A percentile compares a stretch with the other conserved stretches of the same genome.
phyloP scores from a whole-genome alignment of 2,888 invertebrate genomes.

The Busseola fusca region DNA sequence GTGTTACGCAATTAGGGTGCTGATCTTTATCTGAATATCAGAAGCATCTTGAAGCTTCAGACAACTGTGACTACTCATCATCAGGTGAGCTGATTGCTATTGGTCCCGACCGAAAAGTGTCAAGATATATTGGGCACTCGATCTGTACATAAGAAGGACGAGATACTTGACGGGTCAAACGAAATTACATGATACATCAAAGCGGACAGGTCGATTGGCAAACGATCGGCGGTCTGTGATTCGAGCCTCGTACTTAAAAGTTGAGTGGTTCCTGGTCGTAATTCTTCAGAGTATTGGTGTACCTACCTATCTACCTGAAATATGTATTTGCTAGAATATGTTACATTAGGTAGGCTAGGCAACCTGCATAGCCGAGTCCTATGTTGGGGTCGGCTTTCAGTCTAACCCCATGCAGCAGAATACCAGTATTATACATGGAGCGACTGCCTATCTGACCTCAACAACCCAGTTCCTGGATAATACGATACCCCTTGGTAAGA shows the following conservation, averaged over 20 bases:
- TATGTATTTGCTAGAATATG: no score
- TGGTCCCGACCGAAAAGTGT: not conserved
- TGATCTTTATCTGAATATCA: no score
- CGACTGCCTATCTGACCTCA: no score
- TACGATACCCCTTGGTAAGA: no score
- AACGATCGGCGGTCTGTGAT: not conserved
- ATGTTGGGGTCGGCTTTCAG: no score
- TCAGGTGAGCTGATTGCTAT: not conserved
- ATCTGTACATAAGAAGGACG: conserved; percentile 21
- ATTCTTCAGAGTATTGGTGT: not conserved
- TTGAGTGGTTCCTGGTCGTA: not conserved
- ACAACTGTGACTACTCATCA: not conserved
- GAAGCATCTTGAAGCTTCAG: not conserved
- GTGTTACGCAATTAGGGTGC: no score
- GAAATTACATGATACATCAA: conserved; percentile 40
- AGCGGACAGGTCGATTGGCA: conserved; percentile 9
- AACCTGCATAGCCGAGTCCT: no score
- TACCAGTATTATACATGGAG: no score
- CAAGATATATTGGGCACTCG: conserved; percentile 14
- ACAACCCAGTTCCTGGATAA: no score
- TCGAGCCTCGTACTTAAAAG: not conserved
- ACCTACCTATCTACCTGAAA: no score
- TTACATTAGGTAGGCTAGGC: no score
- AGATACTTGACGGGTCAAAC: conserved; percentile 37
- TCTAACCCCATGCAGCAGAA: no score